Conservation (phyloP, 2,797 vertebrate genomes). For the Gymnothorax reevesii region DNA sequence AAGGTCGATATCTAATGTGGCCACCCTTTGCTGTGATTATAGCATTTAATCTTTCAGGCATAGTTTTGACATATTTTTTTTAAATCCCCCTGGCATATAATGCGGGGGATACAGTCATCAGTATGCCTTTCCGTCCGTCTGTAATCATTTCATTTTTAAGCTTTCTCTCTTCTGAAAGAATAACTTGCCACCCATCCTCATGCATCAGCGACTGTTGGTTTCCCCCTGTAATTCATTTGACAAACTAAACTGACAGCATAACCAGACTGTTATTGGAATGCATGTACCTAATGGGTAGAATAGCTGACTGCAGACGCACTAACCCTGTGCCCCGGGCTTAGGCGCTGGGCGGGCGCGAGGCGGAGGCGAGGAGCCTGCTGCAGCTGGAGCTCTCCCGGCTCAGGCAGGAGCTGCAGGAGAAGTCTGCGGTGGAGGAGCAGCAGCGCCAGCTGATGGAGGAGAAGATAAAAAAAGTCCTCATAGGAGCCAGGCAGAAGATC, state of each 20-base stretch:
- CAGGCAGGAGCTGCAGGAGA: slow-evolving; percentile 90
- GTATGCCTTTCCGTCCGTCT: no score
- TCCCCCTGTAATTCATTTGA: neutral
- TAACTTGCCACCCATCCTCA: no score
- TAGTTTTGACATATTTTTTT: no score
- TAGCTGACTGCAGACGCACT: neutral
- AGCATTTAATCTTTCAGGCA: no score
- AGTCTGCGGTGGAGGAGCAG: slow-evolving; percentile 81
- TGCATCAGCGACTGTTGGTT: neutral
- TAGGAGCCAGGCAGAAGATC: slow-evolving; percentile 90
- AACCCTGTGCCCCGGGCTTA: slow-evolving; percentile 48
- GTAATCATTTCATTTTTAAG: neutral
- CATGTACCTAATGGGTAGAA: neutral
- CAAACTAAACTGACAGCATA: no score
- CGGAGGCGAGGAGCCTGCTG: slow-evolving; percentile 75
- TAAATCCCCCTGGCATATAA: no score
- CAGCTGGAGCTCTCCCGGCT: slow-evolving; percentile 82
- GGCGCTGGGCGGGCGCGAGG: slow-evolving; percentile 83
- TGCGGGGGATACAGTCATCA: no score
- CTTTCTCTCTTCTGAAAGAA: neutral
- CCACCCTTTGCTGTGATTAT: no score
- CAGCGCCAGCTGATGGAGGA: slow-evolving; percentile 92
- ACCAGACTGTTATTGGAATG: neutral
- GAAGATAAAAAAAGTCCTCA: slow-evolving; percentile 88
- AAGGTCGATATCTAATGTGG: no score